Percentiles rank a stretch among this genome's conserved stretches.
Evolutionary conservation across 2,888 invertebrate species (phyloP).

Genomic region (Nymphalis urticae): DNA sequence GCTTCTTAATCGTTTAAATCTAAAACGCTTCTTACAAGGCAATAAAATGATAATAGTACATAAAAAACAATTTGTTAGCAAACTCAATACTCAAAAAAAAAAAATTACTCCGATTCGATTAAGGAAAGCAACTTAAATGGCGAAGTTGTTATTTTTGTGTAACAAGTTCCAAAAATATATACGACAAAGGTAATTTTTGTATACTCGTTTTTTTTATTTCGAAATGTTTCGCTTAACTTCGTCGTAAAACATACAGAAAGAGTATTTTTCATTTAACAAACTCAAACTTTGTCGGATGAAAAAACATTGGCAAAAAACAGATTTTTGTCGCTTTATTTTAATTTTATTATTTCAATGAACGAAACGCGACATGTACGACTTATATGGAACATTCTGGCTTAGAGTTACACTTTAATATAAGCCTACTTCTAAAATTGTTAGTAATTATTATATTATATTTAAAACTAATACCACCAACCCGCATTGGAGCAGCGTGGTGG

Average conservation of each 20-base stretch:
- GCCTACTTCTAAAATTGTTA: neutral
- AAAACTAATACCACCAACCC: too few relatives aligned
- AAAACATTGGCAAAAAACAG: slow-evolving; percentile 24
- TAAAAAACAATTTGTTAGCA: too few relatives aligned
- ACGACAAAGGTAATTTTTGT: neutral
- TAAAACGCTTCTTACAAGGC: too few relatives aligned
- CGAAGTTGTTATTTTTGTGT: too few relatives aligned
- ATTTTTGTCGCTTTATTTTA: slow-evolving; percentile 25
- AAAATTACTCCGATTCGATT: too few relatives aligned
- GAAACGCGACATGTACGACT: slow-evolving; percentile 14
- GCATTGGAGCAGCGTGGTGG: too few relatives aligned
- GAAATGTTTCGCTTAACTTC: slow-evolving; percentile 11
- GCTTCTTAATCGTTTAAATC: too few relatives aligned
- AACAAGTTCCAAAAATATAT: neutral
- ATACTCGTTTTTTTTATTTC: slow-evolving; percentile 5
- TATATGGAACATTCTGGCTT: slow-evolving; percentile 3
- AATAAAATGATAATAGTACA: too few relatives aligned
- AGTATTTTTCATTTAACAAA: slow-evolving; percentile 13
- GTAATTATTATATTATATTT: neutral
- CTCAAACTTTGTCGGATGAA: slow-evolving; percentile 27
- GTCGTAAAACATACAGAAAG: slow-evolving; percentile 17
- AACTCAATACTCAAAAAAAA: too few relatives aligned
- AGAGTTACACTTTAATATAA: neutral
- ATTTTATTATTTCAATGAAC: slow-evolving; percentile 21
- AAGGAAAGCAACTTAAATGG: too few relatives aligned